Percentiles rank a stretch among this genome's conserved stretches.
Evolutionary conservation across 1,140 invertebrate genomes (phyloP).

Genomic region (Drosophila asahinai): DNA sequence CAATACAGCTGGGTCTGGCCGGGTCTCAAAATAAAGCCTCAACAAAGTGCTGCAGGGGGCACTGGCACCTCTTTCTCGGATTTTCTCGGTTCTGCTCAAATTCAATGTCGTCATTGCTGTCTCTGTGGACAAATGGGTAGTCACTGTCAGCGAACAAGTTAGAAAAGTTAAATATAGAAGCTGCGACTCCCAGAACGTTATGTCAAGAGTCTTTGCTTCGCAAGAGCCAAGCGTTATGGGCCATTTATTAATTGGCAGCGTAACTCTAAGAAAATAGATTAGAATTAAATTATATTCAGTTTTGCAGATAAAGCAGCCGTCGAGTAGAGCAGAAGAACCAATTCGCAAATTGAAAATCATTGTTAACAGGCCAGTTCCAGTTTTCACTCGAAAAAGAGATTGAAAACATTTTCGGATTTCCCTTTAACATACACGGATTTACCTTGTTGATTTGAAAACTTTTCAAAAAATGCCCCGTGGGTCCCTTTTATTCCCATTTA

Average conservation of each 20-base stretch:
- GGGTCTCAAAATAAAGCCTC: constrained; percentile 45
- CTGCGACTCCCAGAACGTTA: not conserved
- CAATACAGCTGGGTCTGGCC: constrained; percentile 22
- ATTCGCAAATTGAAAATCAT: not conserved
- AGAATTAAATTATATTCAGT: not conserved
- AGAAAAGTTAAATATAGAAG: constrained; percentile 11
- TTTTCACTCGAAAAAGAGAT: too few relatives aligned
- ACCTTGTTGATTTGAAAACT: too few relatives aligned
- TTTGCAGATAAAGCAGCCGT: not conserved
- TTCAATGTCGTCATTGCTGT: constrained; percentile 48
- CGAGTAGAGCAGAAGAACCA: not conserved
- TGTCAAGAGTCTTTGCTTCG: too few relatives aligned
- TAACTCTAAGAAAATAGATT: not conserved
- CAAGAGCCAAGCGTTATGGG: not conserved
- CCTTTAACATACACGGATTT: too few relatives aligned
- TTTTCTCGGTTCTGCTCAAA: constrained; percentile 18
- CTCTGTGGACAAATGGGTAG: constrained; percentile 30
- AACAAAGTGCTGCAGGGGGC: constrained; percentile 37
- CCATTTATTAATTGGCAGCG: constrained; percentile 1
- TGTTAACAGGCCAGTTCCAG: too few relatives aligned
- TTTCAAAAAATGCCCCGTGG: too few relatives aligned
- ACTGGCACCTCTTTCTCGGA: constrained; percentile 30
- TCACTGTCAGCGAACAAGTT: constrained; percentile 12
- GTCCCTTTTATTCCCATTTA: too few relatives aligned
- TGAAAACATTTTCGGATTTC: too few relatives aligned